Conservation (phyloP, 2,113 vertebrate species). For the Dipodomys merriami region DNA sequence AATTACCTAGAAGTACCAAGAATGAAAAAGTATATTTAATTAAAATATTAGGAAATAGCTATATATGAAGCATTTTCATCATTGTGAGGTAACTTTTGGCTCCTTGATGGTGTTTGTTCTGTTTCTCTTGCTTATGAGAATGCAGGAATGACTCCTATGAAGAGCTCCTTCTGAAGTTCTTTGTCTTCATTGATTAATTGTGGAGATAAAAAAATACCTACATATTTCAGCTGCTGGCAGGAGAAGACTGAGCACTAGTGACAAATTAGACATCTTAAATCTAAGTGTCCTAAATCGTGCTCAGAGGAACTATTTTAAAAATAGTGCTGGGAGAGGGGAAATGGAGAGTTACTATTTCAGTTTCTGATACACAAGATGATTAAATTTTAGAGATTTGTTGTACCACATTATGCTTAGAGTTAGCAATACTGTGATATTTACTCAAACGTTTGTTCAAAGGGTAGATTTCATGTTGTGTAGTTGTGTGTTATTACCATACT, state of each 20-base stretch:
- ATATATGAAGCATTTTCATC: background rate
- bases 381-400: background rate
- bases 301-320: too few species aligned
- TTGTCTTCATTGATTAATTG: background rate
- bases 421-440: background rate
- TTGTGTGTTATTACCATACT: background rate
- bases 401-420: background rate
- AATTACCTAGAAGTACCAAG: background rate
- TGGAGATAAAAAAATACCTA: background rate
- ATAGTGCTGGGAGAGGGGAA: too few species aligned
- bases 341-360: background rate
- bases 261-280: background rate
- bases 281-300: background rate
- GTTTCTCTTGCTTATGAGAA: slow-evolving; percentile 18
- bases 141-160: background rate
- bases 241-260: background rate
- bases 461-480: background rate
- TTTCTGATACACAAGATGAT: background rate
- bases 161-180: background rate
- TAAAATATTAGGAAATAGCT: background rate
- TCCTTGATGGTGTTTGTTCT: background rate
- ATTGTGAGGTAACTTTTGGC: background rate
- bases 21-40: background rate
- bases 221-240: background rate
- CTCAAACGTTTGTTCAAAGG: too few species aligned